phyloP scores from a whole-genome alignment of 1,140 invertebrate genomes.

The Drosophila sulfurigaster region DNA sequence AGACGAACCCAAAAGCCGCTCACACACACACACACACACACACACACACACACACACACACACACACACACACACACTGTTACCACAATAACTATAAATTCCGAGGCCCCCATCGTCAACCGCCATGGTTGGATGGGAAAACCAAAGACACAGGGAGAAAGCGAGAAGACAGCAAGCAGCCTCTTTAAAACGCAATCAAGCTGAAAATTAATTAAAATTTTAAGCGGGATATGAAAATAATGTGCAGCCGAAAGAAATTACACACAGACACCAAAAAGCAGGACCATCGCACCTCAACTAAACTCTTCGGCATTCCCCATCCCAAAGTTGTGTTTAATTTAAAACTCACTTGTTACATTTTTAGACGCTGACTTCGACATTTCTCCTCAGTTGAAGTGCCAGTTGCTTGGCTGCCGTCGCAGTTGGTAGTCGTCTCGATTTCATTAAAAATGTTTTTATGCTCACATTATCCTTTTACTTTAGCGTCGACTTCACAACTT shows the following conservation, averaged over 20 bases:
- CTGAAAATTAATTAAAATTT: conserved; percentile 85
- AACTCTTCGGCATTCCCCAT: neutral
- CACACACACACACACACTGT: conserved; percentile 24
- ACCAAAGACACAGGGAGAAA: conserved; percentile 8
- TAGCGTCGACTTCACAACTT: conserved; percentile 37
- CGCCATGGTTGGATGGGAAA: conserved; percentile 14
- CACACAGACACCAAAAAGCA: conserved; percentile 30
- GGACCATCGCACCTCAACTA: neutral
- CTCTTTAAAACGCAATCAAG: conserved; percentile 85
- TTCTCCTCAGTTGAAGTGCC: neutral
- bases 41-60: conserved; percentile 24
- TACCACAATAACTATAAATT: conserved; percentile 82
- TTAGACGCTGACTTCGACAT: conserved; percentile 54
- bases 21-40: conserved; percentile 23
- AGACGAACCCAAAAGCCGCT: conserved; percentile 31
- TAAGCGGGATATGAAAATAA: conserved; percentile 80
- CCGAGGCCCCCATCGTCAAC: conserved; percentile 47
- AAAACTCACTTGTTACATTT: conserved; percentile 81
- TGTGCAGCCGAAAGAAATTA: conserved; percentile 60
- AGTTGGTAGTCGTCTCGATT: conserved; percentile 79
- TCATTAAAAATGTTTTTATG: conserved; percentile 83
- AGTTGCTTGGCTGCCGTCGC: conserved; percentile 30
- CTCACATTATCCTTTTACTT: conserved; percentile 77
- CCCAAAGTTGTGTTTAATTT: conserved; percentile 62
- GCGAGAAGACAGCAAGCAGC: conserved; percentile 62